Evolutionary conservation across 2,888 invertebrate genomes (phyloP).

Genomic region (Ectobius pallidus): DNA sequence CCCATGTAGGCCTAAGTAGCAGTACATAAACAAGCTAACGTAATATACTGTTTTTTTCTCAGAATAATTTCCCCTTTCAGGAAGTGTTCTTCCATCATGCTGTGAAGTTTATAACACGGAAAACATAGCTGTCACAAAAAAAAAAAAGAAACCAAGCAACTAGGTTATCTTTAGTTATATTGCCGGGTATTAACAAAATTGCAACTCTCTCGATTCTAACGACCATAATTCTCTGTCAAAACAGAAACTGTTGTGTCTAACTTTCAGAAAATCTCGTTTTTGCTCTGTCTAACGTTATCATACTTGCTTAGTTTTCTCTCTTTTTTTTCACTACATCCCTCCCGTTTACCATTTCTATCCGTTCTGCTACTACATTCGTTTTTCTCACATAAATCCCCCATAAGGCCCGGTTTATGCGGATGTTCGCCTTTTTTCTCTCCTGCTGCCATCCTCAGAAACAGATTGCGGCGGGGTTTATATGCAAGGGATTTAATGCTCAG

Average conservation of each 20-base stretch:
- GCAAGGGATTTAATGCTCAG: background rate
- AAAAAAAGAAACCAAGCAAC: too few species aligned
- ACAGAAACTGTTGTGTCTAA: background rate
- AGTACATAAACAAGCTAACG: too few species aligned
- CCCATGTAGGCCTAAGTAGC: too few species aligned
- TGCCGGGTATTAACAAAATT: background rate
- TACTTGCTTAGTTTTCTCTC: too few species aligned
- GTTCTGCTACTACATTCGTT: background rate
- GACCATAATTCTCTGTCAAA: background rate
- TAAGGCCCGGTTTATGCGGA: conserved; percentile 24
- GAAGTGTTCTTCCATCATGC: too few species aligned
- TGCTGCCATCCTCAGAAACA: conserved; percentile 9
- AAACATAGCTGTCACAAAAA: too few species aligned
- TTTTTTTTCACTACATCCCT: background rate
- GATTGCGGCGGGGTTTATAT: background rate
- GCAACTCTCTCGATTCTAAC: background rate
- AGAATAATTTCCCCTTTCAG: too few species aligned
- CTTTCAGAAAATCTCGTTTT: too few species aligned
- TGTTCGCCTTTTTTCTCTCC: conserved; percentile 10
- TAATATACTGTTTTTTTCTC: too few species aligned
- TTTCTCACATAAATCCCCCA: background rate
- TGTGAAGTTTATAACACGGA: too few species aligned
- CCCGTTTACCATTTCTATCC: background rate
- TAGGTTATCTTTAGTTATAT: background rate
- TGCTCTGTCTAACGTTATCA: too few species aligned